These are phyloP conservation scores for Cairina moschata DNA, from an alignment of 2,113 vertebrate genomes.

Conservation along the genomic window DNA sequence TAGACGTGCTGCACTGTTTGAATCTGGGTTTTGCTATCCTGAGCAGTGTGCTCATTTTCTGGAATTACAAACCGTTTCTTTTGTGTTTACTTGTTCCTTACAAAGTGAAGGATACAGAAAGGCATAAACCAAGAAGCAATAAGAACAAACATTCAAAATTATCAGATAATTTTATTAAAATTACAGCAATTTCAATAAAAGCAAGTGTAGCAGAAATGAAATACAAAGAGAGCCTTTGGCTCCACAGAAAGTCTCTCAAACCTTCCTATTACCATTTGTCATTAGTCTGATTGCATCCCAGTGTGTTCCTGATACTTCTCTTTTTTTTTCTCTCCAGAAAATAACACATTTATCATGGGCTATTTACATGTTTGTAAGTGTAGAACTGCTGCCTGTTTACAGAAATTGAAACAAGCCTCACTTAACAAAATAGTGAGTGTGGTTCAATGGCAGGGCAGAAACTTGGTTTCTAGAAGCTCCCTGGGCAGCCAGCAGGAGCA, in stretches of 20 bases:
- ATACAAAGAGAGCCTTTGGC: not conserved
- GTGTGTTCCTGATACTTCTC: not conserved
- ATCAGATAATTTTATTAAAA: not conserved
- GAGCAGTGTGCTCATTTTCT: not conserved
- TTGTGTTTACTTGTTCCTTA: not conserved
- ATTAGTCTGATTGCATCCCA: not conserved
- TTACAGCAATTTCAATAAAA: not conserved
- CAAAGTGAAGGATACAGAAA: not conserved
- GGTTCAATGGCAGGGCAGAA: not conserved
- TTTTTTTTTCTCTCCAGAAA: not conserved
- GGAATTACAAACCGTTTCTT: not conserved
- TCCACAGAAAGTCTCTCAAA: not conserved
- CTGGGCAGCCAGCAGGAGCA: not conserved
- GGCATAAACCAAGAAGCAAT: not conserved
- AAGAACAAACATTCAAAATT: not conserved
- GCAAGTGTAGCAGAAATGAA: not conserved
- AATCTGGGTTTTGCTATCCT: accelerated
- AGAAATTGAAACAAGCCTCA: not conserved
- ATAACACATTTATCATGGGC: not conserved
- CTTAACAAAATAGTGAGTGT: too few species aligned
- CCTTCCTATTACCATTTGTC: not conserved
- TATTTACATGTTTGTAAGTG: not conserved
- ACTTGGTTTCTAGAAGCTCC: not conserved
- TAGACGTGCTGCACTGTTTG: not conserved
- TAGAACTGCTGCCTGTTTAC: not conserved